Percentiles rank a stretch among this genome's conserved stretches.
Conservation (phyloP, 2,888 invertebrate genomes). For the Drosophila algonquin region DNA sequence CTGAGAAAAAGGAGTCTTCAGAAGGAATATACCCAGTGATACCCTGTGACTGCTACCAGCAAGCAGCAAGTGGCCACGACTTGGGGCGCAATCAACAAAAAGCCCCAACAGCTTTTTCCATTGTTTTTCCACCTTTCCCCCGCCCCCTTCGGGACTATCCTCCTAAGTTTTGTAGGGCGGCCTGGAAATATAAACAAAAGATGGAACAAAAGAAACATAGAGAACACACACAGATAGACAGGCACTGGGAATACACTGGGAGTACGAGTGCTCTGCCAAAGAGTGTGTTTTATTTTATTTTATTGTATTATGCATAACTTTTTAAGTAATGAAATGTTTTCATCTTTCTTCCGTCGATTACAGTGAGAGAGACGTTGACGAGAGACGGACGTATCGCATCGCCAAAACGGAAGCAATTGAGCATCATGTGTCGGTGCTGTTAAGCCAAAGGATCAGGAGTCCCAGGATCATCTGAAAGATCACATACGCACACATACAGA, state of each 20-base stretch:
- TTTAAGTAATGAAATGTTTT: background rate
- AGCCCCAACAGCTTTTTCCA: slow-evolving; percentile 47
- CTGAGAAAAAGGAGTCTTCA: too few relatives aligned
- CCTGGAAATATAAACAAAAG: slow-evolving; percentile 54
- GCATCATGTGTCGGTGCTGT: background rate
- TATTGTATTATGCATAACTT: background rate
- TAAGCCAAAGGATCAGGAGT: background rate
- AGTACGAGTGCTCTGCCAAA: too few relatives aligned
- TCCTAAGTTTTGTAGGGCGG: slow-evolving; percentile 51
- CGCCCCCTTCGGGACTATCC: background rate
- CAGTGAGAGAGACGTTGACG: background rate
- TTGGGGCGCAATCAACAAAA: slow-evolving; percentile 37
- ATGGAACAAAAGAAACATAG: slow-evolving; percentile 20
- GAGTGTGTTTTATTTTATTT: slow-evolving; percentile 22
- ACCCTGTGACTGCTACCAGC: too few relatives aligned
- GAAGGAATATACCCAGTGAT: too few relatives aligned
- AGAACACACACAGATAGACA: slow-evolving; percentile 14
- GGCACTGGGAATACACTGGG: slow-evolving; percentile 10
- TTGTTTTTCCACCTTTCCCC: slow-evolving; percentile 14
- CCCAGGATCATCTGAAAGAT: background rate
- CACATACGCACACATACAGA: background rate
- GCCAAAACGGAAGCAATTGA: background rate
- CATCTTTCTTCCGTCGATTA: background rate
- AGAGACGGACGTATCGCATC: background rate
- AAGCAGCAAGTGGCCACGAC: too few relatives aligned